Evolutionary conservation across 2,113 vertebrate species (phyloP), one percentile per base, ranked within the genome.

Genomic region (Colaptes auratus): DNA sequence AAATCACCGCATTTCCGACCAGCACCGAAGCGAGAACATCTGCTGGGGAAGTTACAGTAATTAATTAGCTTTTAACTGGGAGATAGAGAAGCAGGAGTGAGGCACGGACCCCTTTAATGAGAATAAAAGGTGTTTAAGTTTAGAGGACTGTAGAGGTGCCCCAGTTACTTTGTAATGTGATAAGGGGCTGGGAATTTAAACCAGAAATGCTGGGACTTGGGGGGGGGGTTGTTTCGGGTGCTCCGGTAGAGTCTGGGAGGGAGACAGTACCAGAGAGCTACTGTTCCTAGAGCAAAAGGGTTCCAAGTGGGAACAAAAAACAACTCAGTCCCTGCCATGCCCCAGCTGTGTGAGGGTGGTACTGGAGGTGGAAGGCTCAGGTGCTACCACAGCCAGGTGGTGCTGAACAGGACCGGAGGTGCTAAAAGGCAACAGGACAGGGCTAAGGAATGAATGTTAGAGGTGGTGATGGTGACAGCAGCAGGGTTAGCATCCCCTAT

Each of bases 11-110:
- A 8, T 78, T 92, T 94, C 89, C 88, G 64, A 91, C 90, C 77
- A 35, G 86, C 5, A 18, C 88, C 12, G n/a, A 85, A 90, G 87
- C 60, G 39, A 94, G 94, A 96, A 94, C 94, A 95, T 95, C 96
- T 97, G 96, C 96, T 95, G 90, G 87, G 89, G 80, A 96, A 95
- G 91, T 86, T 96, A 86, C 76, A 94, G 96, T 90, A 85, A 96
- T 96, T 95, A 95, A 96, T 96, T 92, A 85, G 86, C 83, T 96
- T 95, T 91, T 91, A 96, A 96, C 95, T 65, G 71, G 75, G 85
- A 96, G 94, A 96, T 74, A 95, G 79, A 77, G 91, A 67, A 94
- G 78, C 10, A 0, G 69, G 81, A 93, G 88, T 82, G 83, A 90
- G 92, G 84, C 81, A 85, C 33, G 3, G 72, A 90, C 78, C 86